phyloP scores from a whole-genome alignment of 2,113 vertebrate genomes.

The Lophura nycthemera region DNA sequence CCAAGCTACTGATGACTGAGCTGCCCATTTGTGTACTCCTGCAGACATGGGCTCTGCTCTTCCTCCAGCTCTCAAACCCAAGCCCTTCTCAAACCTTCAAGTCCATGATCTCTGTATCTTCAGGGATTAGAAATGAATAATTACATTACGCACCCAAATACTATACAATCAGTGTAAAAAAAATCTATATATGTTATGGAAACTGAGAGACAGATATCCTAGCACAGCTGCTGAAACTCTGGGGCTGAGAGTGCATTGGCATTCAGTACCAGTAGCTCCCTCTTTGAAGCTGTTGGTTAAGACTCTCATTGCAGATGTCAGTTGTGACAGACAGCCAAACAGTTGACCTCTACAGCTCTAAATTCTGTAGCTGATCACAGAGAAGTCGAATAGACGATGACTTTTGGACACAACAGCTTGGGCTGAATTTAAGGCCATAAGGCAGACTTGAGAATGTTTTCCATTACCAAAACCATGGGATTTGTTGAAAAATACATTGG shows the following conservation, averaged over 20 bases:
- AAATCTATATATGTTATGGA: background rate
- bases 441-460: background rate
- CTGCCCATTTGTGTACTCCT: background rate
- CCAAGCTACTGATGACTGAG: background rate
- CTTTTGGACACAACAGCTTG: background rate
- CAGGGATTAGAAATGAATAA: background rate
- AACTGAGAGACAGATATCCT: background rate
- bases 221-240: background rate
- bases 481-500: background rate
- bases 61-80: background rate
- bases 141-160: background rate
- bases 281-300: background rate
- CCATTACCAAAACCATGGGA: background rate
- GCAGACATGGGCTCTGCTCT: background rate
- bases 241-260: background rate
- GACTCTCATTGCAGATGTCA: background rate
- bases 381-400: background rate
- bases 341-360: background rate
- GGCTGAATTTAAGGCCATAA: background rate
- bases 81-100: background rate
- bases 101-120: background rate
- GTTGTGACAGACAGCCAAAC: background rate
- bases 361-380: slow-evolving; percentile 19
- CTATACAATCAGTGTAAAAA: background rate
- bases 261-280: background rate